phyloP scores from a whole-genome alignment of 1,140 invertebrate species.

The Euwallacea fornicatus region DNA sequence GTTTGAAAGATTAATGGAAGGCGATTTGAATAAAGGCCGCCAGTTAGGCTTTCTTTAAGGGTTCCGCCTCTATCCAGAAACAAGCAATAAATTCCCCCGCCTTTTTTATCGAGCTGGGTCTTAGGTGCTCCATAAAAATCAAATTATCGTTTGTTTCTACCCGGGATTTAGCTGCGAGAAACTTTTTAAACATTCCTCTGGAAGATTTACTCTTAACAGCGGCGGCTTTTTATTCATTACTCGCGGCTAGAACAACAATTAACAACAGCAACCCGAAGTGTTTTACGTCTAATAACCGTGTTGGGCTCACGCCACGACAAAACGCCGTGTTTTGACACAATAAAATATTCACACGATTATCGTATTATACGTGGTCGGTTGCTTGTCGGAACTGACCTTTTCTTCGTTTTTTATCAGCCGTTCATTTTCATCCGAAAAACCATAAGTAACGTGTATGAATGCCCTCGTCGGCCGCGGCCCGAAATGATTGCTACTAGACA shows the following conservation, averaged over 20 bases:
- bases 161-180: not conserved
- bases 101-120: conserved; percentile 19
- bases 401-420: not conserved
- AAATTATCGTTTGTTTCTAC: conserved; percentile 26
- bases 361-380: conserved; percentile 7
- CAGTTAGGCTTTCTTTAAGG: conserved; percentile 3
- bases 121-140: conserved; percentile 25
- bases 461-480: not conserved
- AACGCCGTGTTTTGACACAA: conserved; percentile 12
- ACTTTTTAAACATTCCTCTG: not conserved
- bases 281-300: conserved; percentile 1
- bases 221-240: not conserved
- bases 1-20: conserved; percentile 21
- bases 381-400: conserved; percentile 15
- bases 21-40: conserved; percentile 25
- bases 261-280: not conserved
- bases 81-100: conserved; percentile 22
- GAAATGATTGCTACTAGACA: conserved; percentile 9
- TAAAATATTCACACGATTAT: conserved; percentile 17
- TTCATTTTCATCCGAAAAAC: conserved; percentile 9
- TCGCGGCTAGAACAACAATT: not conserved
- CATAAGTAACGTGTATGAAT: conserved; percentile 8
- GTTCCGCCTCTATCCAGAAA: conserved; percentile 8
- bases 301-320: not conserved
- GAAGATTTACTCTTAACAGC: not conserved